Base-by-base conservation (phyloP, 2,113 vertebrate species). In the Rhegmatorhina hoffmannsi region DNA sequence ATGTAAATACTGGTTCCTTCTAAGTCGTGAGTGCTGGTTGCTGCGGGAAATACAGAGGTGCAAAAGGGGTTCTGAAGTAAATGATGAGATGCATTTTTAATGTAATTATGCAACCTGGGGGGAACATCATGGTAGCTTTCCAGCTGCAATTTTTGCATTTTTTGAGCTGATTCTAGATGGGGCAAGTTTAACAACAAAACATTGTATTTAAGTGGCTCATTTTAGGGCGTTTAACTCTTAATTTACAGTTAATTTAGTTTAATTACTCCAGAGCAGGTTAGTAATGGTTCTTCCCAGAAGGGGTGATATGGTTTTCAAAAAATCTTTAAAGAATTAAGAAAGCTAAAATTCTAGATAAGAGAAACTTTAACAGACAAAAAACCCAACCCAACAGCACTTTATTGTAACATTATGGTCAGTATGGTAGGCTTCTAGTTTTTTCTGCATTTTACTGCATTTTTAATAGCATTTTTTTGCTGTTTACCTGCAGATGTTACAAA, bases 301-400 rank as follows among this genome's bases (percentile, higher is more conserved):
- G 38, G 7, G 18, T 79, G 63, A 95, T 88, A 64, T 43, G 80
- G n/a, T 87, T 89, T 92, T 47, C 55, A 85, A 76, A 59, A 72
- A 56, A 83, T 25, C 44, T 46, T 50, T 44, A 56, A 80, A 80
- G 83, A 82, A 60, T 68, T 29, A 47, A 44, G 13, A 67, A 69
- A 73, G 60, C 10, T 81, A 59, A 89, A 92, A 83, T 77, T 94
- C 74, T 68, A 83, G 24, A 8, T 69, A 80, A 76, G 34, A 43
- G 59, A 53, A 89, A 63, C 11, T 86, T 84, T 31, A 69, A 29
- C 81, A 87, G 58, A 70, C 60, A 74, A 92, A 92, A 95, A 53
- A 28, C 25, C 74, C 74, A 90, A 92, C 52, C 56, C 83, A 93
- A 52, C 92, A 89, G 93, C 96, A 97, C 95, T 96, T 96, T 96